Evolutionary conservation across 2,797 vertebrate genomes (phyloP), one percentile per base, ranked within the genome.

Genomic region (Emys orbicularis): DNA sequence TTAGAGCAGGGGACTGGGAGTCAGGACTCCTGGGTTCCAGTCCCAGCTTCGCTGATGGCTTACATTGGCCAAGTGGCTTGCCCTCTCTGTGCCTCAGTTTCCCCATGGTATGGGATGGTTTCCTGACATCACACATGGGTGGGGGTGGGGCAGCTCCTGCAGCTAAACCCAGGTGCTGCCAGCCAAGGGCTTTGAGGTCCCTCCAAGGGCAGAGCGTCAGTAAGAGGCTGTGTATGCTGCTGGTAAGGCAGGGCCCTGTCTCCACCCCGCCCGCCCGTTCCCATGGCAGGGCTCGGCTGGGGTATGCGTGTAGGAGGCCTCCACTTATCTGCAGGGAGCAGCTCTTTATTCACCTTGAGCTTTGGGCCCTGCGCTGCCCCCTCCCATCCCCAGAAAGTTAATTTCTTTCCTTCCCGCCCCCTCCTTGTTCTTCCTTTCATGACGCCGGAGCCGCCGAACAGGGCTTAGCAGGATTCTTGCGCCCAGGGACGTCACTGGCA

Each of bases 391-490:
- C 74, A 11, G 25, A 76, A 76, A 47, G 41, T 47, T 47, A 47
- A 47, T 76, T 47, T 72, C 65, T 29, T 54, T 37, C 47, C 49
- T 54, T 29, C 31, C 16, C 4, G 0, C 10, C 37, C 23, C 52
- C n/a, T 19, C 25, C 68, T 50, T 49, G 0, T 79, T 72, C 9
- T 1, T 3, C 49, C 52, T 10, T 5, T 49, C 83, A 5, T 34
- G 47, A 34, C 27, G 16, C 19, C 2, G 29, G 34, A 23, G 52
- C 44, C 31, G 61, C 47, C 3, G 49, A 23, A 8, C 41, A n/a
- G 49, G 15, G 25, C 44, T 21, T 11, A 21, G 90, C 31, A 76
- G 90, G 79, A 83, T 61, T 34, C 59, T 50, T 89, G 94, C 92
- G 83, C 91, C 47, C 77, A 3, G 8, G 8, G 19, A 1, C 23